Evolutionary conservation across 2,888 invertebrate species (phyloP), one percentile per base, ranked within the genome.

Genomic region (Liopterus haemorrhoidalis): DNA sequence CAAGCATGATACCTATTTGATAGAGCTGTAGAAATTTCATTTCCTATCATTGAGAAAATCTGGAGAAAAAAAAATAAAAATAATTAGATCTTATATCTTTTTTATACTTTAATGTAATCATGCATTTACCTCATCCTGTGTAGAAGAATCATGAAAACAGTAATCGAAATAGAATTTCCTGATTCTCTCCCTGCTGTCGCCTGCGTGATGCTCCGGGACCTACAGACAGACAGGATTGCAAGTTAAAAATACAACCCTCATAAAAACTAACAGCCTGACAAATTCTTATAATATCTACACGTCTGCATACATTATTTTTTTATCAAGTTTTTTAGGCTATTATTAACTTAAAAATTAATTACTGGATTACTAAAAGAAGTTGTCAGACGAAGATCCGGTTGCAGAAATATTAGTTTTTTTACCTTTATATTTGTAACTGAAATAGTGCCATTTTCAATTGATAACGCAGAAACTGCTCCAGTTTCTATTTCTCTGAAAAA

Each of bases 11-110:
- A 73, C 0, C 85, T 81, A 2, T 71, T 70, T 44, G 74, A 71
- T 6, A 84, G 68, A 20, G 78, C 76, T 18, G 74, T 70, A 36
- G 83, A 67, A 16, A 85, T 76, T 36, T 79, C 75, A 16, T 70
- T 71, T 3, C 84, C 85, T 47, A 86, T 70, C 21, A 74, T 74
- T 43, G 76, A 70, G 61, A 81, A 86, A 38, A 85, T 72, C 81
- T 81, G 60, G 11, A 48, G 50, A 43, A 46, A 27, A 36, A 49
- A 47, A 15, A 32, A 30, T 41, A 32, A 22, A 6, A 22, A 9
- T 16, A 19, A 16, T 47, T 9, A n/a, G 16, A 37, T 41, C 12
- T 16, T n/a, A n/a, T n/a, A n/a, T n/a, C n/a, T n/a, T n/a, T n/a
- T n/a, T n/a, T n/a, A n/a, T n/a, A n/a, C n/a, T n/a, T 20, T 19